Conservation (phyloP, 2,113 vertebrate genomes). For the Xiphorhynchus elegans region DNA sequence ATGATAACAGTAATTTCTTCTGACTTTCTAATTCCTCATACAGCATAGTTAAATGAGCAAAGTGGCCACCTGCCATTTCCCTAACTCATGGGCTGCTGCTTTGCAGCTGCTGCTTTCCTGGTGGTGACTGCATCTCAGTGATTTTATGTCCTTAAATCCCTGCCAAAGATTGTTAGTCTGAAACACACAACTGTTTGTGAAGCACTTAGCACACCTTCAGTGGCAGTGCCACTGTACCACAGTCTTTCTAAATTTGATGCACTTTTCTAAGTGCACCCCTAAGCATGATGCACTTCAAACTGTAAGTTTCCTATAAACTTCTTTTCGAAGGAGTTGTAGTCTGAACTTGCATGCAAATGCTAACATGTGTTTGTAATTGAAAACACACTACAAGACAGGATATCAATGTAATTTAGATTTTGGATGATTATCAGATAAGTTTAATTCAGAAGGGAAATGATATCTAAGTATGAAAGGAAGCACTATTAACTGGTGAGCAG, state of each 20-base stretch:
- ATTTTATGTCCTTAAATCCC: neutral
- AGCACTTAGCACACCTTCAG: neutral
- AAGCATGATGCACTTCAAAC: neutral
- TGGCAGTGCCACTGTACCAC: neutral
- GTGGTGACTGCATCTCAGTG: neutral
- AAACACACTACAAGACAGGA: neutral
- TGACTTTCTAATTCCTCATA: neutral
- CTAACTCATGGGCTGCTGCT: neutral
- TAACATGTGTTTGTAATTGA: neutral
- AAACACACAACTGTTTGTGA: neutral
- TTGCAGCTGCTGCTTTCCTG: neutral
- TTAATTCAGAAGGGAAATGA: slow-evolving; percentile 10
- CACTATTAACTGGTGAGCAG: slow-evolving; percentile 14
- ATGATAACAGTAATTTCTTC: neutral
- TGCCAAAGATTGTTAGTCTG: neutral
- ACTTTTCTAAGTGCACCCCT: neutral
- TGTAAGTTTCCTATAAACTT: neutral
- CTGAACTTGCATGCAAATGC: neutral
- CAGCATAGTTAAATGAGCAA: neutral
- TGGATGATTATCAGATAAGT: neutral
- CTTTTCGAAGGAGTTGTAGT: neutral
- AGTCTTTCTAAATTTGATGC: neutral
- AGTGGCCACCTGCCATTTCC: neutral
- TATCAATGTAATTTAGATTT: neutral
- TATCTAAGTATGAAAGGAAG: slow-evolving; percentile 5